Base-by-base conservation (phyloP, 2,113 vertebrate species). In the Carlito syrichta region DNA sequence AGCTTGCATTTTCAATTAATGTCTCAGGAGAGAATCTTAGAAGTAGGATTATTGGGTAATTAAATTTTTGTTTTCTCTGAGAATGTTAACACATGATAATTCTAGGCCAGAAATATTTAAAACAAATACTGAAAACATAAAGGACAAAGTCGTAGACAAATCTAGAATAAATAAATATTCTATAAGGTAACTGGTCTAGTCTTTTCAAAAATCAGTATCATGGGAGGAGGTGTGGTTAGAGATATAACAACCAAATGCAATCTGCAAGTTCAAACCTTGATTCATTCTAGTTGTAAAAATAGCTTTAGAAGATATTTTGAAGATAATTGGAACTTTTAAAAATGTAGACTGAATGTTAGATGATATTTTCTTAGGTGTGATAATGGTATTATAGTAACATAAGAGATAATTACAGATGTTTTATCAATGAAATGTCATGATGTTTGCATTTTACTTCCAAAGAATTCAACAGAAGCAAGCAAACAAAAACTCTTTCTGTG, bases 381-480 rank as follows among this genome's bases (percentile, higher is more conserved):
- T 68, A 60, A 90, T 79, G 20, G 23, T 87, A 45, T 90, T 82
- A 3, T 92, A 56, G 16, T 71, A 40, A 54, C 50, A 81, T 43
- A 85, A 27, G 19, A 74, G 9, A 93, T 56, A 8, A 14, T 62
- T 95, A n/a, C 35, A 85, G 43, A 88, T 96, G 5, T 90, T 95
- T 84, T 87, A 77, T 45, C 74, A 58, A 8, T 71, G 83, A 82
- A 68, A 85, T 38, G 3, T 54, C 17, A 69, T 74, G 58, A 60
- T 74, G 14, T 22, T 56, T 96, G 20, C 32, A 78, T 92, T 87
- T 93, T 92, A 89, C 30, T 92, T 95, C 54, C 19, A 68, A 92
- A 56, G 91, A 43, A 74, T 68, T 81, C 56, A 93, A 22, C 50
- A 86, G 89, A 89, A 89, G 11, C 38, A n/a, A 63, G 25, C 11